These are phyloP conservation scores for silkworm (Bombyx mori) DNA, from an alignment of 1,140 invertebrate genomes.

Conservation along the genomic window ASM3026992v2 NC_085127.1:3296501-3297000, in stretches of 20 bases:
- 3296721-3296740: constrained; percentile 2
- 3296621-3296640: neutral
- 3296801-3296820: neutral
- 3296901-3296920: constrained; percentile 8
- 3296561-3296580: neutral
- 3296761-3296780: constrained; percentile 1
- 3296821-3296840: constrained; percentile 1
- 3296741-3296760: constrained; percentile 3
- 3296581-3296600: constrained; percentile 3
- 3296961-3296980: too few species aligned
- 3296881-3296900: constrained; percentile 12
- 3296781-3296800: neutral
- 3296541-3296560: neutral
- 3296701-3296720: neutral
- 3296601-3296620: neutral
- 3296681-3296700: neutral
- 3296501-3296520: constrained; percentile 1
- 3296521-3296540: neutral
- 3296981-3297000: too few species aligned
- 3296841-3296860: constrained; percentile 2
- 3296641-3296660: neutral
- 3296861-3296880: constrained; percentile 7
- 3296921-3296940: constrained; percentile 6
- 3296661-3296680: neutral
- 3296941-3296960: too few species aligned